Conservation (phyloP, 2,113 vertebrate genomes). For the Paramisgurnus dabryanus region DNA sequence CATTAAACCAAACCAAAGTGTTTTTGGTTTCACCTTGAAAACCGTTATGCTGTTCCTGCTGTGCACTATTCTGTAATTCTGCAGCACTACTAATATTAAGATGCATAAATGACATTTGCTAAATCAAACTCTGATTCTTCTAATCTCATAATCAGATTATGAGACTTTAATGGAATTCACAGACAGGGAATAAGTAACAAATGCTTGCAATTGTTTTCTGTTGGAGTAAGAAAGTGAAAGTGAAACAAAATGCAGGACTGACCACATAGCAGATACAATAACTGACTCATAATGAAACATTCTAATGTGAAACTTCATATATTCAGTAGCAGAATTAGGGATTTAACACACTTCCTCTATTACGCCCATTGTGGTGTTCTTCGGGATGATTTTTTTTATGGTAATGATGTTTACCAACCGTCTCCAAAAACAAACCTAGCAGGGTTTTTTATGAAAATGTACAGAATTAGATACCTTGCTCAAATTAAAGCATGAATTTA, state of each 20-base stretch:
- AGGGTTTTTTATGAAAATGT: background rate
- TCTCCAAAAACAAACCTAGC: background rate
- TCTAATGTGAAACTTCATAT: background rate
- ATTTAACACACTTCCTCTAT: conserved; percentile 31
- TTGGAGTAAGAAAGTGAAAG: background rate
- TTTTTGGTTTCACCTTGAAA: background rate
- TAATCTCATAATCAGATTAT: no score
- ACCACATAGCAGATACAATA: background rate
- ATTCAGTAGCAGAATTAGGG: background rate
- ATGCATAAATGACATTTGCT: background rate
- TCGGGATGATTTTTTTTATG: conserved; percentile 11
- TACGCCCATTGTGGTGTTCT: background rate
- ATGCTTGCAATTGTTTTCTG: background rate
- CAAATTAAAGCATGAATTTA: background rate
- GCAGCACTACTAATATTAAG: background rate
- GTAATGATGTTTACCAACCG: conserved; percentile 1
- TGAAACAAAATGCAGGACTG: background rate
- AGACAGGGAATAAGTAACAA: no score
- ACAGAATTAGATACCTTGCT: background rate
- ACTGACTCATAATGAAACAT: conserved; percentile 1
- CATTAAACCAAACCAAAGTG: background rate
- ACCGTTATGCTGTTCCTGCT: no score
- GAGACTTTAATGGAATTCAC: no score
- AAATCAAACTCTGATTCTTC: no score
- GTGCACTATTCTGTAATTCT: no score